Evolutionary conservation across 1,140 invertebrate genomes (phyloP), one percentile per base, ranked within the genome.

Genomic region (Drosophila sturtevanti): DNA sequence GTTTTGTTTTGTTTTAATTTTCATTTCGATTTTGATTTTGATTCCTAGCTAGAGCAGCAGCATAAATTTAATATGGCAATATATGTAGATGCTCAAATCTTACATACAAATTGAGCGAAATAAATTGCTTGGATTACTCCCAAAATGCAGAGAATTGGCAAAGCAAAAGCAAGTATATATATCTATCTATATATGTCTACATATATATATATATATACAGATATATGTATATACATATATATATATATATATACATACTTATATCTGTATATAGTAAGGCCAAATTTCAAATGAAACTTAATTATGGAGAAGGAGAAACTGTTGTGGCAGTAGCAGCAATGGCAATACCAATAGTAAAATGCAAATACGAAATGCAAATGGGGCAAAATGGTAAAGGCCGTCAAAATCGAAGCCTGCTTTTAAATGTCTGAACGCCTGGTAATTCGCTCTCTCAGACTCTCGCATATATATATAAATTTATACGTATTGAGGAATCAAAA

Each of bases 251-350:
- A 41, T 14, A 41, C 14, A 41, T 16, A 14, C 14, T 6, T 6
- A 41, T 41, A 3, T 41, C n/a, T 41, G 6, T 41, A 0, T 38
- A 38, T 11, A 38, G 37, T 75, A 68, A 68, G 82, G 74, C 82
- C 71, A 87, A 78, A 81, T 72, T 81, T 68, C 81, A 69, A 82
- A 82, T 76, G 82, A 87, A 86, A 86, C 84, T 87, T 82, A 87
- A 86, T 86, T 86, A 86, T 84, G 68, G 82, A 52, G 51, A 11
- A 48, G 41, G 41, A 48, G 41, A 48, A 48, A 31, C 27, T 31
- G 27, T 31, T 31, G 27, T 2, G 16, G 18, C 48, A 27, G 70
- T 68, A 66, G 59, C 37, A 55, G 27, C 54, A 55, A 52, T 52
- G 69, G n/a, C 27, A 31, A 31, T 31, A 31, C 58, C 61, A 60